Conservation (phyloP, 2,888 invertebrate species). For the Carterocephalus palaemon region DNA sequence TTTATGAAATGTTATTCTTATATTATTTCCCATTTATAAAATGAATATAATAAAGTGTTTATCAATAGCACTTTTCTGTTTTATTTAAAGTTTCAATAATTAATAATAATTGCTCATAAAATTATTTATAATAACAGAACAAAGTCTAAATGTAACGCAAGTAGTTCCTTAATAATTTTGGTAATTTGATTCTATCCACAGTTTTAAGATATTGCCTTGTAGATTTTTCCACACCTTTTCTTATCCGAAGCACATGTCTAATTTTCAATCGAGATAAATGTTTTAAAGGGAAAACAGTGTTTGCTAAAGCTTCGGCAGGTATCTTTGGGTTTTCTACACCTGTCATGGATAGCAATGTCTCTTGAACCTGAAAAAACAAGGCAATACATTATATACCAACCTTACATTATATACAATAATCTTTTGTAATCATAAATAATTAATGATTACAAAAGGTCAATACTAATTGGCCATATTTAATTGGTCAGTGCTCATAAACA, state of each 20-base stretch:
- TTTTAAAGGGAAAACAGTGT: conserved; percentile 50
- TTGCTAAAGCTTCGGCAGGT: conserved; percentile 39
- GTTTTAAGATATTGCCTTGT: conserved; percentile 48
- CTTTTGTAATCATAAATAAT: too few species aligned
- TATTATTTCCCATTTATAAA: neutral
- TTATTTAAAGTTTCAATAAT: too few species aligned
- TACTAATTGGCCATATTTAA: too few species aligned
- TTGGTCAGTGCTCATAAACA: too few species aligned
- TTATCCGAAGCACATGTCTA: conserved; percentile 40
- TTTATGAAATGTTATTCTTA: too few species aligned
- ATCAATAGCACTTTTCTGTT: neutral
- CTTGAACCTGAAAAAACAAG: conserved; percentile 50
- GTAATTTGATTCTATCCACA: conserved; percentile 49
- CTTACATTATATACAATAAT: too few species aligned
- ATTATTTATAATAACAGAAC: too few species aligned
- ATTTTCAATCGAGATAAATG: conserved; percentile 57
- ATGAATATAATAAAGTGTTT: neutral
- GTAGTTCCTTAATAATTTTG: conserved; percentile 49
- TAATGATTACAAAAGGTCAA: too few species aligned
- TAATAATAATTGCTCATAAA: too few species aligned
- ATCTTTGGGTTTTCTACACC: conserved; percentile 39
- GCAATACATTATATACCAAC: neutral
- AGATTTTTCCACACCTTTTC: conserved; percentile 36
- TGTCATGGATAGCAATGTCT: conserved; percentile 47
- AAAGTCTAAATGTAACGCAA: conserved; percentile 45